phyloP scores from a whole-genome alignment of 2,113 vertebrate genomes.

The Misgurnus mizolepis region DNA sequence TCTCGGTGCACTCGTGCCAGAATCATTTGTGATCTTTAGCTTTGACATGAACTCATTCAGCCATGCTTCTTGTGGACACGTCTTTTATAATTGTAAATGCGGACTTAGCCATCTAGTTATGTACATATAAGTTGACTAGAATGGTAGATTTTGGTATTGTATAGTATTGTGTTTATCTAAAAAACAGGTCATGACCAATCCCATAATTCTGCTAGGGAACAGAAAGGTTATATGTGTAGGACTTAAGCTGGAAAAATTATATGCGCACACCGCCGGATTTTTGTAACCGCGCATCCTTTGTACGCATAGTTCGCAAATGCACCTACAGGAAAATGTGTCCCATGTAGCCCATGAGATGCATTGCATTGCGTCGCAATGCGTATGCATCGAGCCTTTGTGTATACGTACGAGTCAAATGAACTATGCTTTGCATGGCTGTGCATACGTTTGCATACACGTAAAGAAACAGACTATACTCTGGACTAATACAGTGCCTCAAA shows the following conservation, averaged over 20 bases:
- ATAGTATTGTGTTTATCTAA: background rate
- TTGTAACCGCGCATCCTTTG: no score
- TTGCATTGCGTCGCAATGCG: no score
- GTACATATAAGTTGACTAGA: background rate
- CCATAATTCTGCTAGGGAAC: background rate
- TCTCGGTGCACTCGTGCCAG: background rate
- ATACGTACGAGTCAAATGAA: no score
- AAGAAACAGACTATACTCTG: no score
- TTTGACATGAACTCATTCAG: background rate
- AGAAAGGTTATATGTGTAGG: background rate
- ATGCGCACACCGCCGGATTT: no score
- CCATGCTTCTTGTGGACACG: constrained; percentile 6
- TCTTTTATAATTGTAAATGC: background rate
- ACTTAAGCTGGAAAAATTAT: background rate
- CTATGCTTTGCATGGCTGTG: no score
- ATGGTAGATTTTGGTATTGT: constrained; percentile 4
- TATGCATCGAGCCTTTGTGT: no score
- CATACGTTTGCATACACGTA: no score
- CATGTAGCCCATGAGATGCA: no score
- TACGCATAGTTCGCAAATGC: no score
- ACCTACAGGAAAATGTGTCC: no score
- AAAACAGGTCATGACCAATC: constrained; percentile 1
- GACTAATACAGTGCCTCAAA: no score
- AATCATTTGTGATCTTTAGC: background rate
- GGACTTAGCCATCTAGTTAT: constrained; percentile 7